phyloP scores from a whole-genome alignment of 2,888 invertebrate genomes.

The Coenonympha arcania region DNA sequence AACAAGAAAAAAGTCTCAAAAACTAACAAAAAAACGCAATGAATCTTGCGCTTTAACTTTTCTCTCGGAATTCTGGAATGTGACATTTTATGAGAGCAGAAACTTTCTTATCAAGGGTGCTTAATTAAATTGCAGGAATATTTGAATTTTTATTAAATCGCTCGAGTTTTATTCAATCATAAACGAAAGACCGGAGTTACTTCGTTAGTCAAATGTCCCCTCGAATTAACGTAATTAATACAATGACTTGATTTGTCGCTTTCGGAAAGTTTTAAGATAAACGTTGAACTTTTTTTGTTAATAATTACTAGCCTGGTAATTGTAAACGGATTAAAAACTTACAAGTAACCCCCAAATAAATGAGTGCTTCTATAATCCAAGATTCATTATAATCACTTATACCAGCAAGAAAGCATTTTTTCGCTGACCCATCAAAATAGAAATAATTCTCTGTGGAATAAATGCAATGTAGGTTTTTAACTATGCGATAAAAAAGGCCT shows the following conservation, averaged over 20 bases:
- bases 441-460: too few species aligned
- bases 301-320: too few species aligned
- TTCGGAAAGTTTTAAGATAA: conserved; percentile 15
- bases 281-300: conserved; percentile 1
- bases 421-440: too few species aligned
- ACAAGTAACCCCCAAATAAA: too few species aligned
- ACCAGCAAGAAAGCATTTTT: too few species aligned
- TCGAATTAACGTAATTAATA: conserved; percentile 37
- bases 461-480: too few species aligned
- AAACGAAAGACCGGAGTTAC: conserved; percentile 45
- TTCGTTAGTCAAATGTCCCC: conserved; percentile 58
- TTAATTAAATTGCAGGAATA: conserved; percentile 31
- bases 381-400: too few species aligned
- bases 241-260: conserved; percentile 29
- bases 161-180: conserved; percentile 29
- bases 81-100: conserved; percentile 13
- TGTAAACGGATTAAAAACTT: too few species aligned
- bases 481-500: too few species aligned
- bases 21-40: not conserved
- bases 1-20: not conserved
- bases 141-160: conserved; percentile 33
- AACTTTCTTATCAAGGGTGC: conserved; percentile 19
- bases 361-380: too few species aligned
- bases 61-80: conserved; percentile 9
- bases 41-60: conserved; percentile 5